Evolutionary conservation across 2,888 invertebrate species (phyloP).

Genomic region (Leucoma salicis): DNA sequence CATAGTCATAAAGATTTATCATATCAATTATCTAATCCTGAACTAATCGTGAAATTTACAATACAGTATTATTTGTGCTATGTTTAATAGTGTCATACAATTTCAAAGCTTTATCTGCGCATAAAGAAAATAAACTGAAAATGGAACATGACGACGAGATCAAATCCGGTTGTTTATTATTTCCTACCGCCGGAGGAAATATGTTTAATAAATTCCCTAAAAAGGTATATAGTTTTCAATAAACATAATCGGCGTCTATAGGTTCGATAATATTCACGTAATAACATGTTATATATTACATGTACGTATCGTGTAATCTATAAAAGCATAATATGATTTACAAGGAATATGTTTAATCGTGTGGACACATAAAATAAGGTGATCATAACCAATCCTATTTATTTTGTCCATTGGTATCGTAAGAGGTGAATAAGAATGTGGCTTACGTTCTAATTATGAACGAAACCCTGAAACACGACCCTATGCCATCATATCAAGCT

Average conservation of each 20-base stretch:
- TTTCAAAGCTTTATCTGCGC: constrained; percentile 14
- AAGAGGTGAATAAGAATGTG: too few species aligned
- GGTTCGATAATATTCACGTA: constrained; percentile 8
- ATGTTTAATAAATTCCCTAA: constrained; percentile 89
- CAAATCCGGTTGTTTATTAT: constrained; percentile 88
- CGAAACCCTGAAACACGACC: too few species aligned
- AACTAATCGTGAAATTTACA: constrained; percentile 14
- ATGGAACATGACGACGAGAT: constrained; percentile 90
- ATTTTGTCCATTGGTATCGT: too few species aligned
- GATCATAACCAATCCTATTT: too few species aligned
- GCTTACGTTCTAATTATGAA: too few species aligned
- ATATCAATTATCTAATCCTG: constrained; percentile 13
- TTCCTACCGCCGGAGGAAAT: constrained; percentile 85
- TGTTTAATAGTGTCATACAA: constrained; percentile 35
- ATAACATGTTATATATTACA: constrained; percentile 23
- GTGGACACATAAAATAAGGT: too few species aligned
- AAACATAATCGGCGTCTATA: constrained; percentile 3
- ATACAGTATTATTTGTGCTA: constrained; percentile 33
- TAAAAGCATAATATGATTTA: too few species aligned
- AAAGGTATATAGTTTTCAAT: constrained; percentile 73
- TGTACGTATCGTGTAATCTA: constrained; percentile 25
- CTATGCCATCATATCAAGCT: too few species aligned
- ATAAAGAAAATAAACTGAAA: constrained; percentile 33
- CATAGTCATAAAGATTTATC: constrained; percentile 7
- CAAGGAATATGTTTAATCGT: too few species aligned